These are phyloP conservation scores for Belonocnema kinseyi DNA, from an alignment of 1,140 invertebrate genomes.

Conservation along the genomic window DNA sequence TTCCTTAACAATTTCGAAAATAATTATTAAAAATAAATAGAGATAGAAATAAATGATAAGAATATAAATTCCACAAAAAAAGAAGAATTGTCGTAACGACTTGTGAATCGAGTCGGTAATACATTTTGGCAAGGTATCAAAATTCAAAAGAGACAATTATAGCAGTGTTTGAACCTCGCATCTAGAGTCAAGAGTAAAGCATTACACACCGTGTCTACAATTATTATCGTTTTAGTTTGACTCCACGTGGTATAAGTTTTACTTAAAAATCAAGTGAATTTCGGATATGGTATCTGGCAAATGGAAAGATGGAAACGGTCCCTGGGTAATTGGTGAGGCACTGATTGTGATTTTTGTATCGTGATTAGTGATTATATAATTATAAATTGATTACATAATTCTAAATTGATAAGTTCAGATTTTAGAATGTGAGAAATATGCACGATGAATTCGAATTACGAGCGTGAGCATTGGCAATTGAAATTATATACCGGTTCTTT, in stretches of 20 bases:
- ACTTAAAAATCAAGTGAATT: constrained; percentile 3
- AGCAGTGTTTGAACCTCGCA: neutral
- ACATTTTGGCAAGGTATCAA: constrained; percentile 9
- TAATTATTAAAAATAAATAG: neutral
- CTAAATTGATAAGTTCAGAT: constrained; percentile 1
- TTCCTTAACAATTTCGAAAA: neutral
- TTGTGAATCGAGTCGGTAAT: neutral
- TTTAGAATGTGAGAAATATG: neutral
- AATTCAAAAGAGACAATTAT: neutral
- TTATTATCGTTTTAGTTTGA: neutral
- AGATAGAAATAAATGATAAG: neutral
- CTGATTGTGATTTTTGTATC: neutral
- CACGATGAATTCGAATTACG: neutral
- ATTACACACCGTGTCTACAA: neutral
- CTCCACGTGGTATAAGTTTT: neutral
- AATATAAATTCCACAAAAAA: neutral
- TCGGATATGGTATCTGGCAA: constrained; percentile 53
- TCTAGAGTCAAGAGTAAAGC: neutral
- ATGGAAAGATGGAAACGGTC: constrained; percentile 43
- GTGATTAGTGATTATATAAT: neutral
- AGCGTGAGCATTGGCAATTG: neutral
- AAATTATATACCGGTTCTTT: constrained; percentile 44
- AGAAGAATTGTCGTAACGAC: neutral
- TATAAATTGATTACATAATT: constrained; percentile 4
- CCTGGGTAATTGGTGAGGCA: constrained; percentile 58